phyloP scores from a whole-genome alignment of 1,140 invertebrate species.

The Magallana gigas region DNA sequence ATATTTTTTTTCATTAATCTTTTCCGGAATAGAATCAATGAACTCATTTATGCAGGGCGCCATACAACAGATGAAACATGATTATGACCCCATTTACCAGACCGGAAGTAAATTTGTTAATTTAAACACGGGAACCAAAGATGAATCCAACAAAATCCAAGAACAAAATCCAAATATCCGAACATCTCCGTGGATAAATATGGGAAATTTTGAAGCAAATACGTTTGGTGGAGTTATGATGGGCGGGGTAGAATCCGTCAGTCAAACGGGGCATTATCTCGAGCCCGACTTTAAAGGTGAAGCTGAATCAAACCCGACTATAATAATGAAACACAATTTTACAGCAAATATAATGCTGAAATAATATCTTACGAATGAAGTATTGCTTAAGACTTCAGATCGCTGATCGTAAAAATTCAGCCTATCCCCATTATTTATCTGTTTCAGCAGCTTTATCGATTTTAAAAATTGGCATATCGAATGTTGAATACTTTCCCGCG shows the following conservation, averaged over 20 bases:
- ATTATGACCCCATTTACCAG: constrained; percentile 34
- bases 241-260: not conserved
- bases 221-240: not conserved
- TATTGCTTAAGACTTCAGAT: too few relatives aligned
- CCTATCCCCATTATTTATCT: too few relatives aligned
- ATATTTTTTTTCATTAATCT: not conserved
- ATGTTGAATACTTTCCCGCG: too few relatives aligned
- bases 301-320: not conserved
- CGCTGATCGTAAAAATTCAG: too few relatives aligned
- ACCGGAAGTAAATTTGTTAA: constrained; percentile 25
- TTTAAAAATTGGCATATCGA: too few relatives aligned
- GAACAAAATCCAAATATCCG: not conserved
- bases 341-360: too few relatives aligned
- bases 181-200: not conserved
- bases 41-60: constrained; percentile 11
- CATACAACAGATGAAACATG: constrained; percentile 16
- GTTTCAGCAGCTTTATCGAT: too few relatives aligned
- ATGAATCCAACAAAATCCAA: too few relatives aligned
- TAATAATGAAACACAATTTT: too few relatives aligned
- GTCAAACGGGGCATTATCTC: constrained; percentile 5
- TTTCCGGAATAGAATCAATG: not conserved
- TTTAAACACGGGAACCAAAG: not conserved
- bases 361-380: too few relatives aligned
- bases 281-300: constrained; percentile 32
- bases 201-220: not conserved